Percentiles rank a stretch among this genome's conserved stretches.
Evolutionary conservation across 2,888 invertebrate species (phyloP).

Genomic region (Crioceris asparagi): DNA sequence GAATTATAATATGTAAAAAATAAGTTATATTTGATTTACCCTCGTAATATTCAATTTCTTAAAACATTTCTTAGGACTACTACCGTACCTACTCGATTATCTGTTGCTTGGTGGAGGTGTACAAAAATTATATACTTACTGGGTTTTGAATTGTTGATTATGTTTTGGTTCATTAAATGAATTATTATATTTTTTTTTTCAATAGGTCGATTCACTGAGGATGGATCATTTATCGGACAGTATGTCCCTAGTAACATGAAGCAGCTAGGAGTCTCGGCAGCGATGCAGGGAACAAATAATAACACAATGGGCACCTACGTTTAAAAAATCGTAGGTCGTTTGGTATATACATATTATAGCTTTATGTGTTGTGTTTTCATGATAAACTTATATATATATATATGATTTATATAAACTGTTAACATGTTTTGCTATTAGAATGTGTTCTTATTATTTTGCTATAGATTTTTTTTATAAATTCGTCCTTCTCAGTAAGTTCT

Average conservation of each 20-base stretch:
- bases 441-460: conserved; percentile 2
- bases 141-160: too few relatives aligned
- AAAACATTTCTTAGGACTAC: too few relatives aligned
- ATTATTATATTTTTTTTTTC: too few relatives aligned
- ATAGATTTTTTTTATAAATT: conserved; percentile 2
- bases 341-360: background rate
- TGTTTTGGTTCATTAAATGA: too few relatives aligned
- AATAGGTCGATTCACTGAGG: conserved; percentile 93
- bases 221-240: conserved; percentile 95
- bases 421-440: conserved; percentile 2
- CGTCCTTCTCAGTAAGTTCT: conserved; percentile 2
- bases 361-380: conserved; percentile 1
- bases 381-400: too few relatives aligned
- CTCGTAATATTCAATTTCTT: too few relatives aligned
- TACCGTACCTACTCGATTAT: too few relatives aligned
- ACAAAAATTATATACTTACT: too few relatives aligned
- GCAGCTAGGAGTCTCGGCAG: conserved; percentile 44
- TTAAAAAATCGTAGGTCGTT: conserved; percentile 40
- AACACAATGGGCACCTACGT: conserved; percentile 56
- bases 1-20: too few relatives aligned
- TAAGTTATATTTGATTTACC: too few relatives aligned
- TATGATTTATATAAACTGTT: background rate
- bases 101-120: too few relatives aligned
- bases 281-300: conserved; percentile 34
- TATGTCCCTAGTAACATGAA: conserved; percentile 78